Base-by-base conservation (phyloP, 2,113 vertebrate genomes). In the Aldabrachelys gigantea region DNA sequence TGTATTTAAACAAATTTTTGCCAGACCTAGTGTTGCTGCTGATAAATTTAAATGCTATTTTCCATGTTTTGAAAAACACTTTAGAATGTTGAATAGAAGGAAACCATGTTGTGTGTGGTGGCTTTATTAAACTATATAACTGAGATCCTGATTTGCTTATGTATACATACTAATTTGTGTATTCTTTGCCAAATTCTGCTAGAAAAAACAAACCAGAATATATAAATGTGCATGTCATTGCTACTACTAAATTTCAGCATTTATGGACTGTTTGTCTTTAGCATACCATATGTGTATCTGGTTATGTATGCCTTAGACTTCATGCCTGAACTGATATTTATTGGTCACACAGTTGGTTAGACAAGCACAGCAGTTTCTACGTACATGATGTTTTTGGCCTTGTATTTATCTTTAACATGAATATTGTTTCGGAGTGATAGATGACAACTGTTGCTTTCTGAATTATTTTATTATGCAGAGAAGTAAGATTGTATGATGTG, bases 381-480 rank as follows among this genome's bases (percentile, higher is more conserved):
- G 5, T 21, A 16, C 50, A 1, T 88, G 50, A 57, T 31, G 1
- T 44, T 53, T 52, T 88, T 69, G 44, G 5, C 3, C 16, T 10
- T 21, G 5, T 50, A 87, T 57, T n/a, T 53, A 1, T 3, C n/a
- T 80, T 93, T 27, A 0, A 35, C 31, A 6, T 69, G 82, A 57
- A 52, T 27, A 29, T 90, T 72, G 10, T 94, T 50, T 84, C 59
- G 17, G 25, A 35, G 25, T 54, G 80, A 76, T 50, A 75, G 87
- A 57, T 53, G 80, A 22, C 90, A 93, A 82, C 88, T 94, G 90
- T 96, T 96, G 93, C 91, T 92, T 92, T 89, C 13, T 35, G 29
- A 79, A 56, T 62, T 80, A 75, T 54, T 52, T 49, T 54, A 62
- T 62, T 62, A 52, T 76, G 5, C 0, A 19, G 95, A 91, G 81